phyloP scores from a whole-genome alignment of 2,797 vertebrate genomes.

The Pteronotus mesoamericanus region DNA sequence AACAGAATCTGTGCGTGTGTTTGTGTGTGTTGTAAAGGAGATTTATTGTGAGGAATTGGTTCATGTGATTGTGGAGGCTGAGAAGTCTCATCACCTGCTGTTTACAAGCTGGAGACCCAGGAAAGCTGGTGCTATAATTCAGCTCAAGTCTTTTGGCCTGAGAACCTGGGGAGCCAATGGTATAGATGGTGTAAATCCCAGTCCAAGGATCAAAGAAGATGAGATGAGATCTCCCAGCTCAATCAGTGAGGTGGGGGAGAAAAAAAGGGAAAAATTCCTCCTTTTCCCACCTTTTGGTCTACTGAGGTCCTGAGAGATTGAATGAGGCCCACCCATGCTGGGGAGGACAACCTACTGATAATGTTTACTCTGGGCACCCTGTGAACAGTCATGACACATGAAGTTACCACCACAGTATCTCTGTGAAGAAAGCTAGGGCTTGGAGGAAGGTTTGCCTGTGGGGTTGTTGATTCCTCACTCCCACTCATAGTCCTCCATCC shows the following conservation, averaged over 20 bases:
- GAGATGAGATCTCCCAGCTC: not conserved
- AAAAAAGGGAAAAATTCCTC: not conserved
- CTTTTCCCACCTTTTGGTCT: not conserved
- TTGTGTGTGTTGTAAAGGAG: not conserved
- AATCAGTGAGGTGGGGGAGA: not conserved
- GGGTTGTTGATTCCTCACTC: not conserved
- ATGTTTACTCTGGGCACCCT: not conserved
- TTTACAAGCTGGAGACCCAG: not conserved
- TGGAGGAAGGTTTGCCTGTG: fast-evolving
- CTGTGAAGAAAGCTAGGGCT: not conserved
- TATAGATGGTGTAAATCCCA: not conserved
- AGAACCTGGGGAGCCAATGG: not conserved
- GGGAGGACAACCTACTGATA: not conserved
- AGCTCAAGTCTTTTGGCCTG: not conserved
- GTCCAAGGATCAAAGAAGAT: not conserved
- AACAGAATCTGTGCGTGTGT: not conserved
- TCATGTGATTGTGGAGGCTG: not conserved
- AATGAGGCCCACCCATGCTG: not conserved
- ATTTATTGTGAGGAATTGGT: not conserved
- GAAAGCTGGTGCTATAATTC: not conserved
- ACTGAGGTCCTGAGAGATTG: not conserved
- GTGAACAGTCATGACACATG: not conserved
- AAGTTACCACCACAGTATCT: not conserved
- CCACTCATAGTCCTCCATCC: not conserved
- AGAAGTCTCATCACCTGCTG: not conserved